These are phyloP conservation scores for Anolis carolinensis DNA, from an alignment of 2,113 vertebrate genomes.

Conservation along the genomic window DNA sequence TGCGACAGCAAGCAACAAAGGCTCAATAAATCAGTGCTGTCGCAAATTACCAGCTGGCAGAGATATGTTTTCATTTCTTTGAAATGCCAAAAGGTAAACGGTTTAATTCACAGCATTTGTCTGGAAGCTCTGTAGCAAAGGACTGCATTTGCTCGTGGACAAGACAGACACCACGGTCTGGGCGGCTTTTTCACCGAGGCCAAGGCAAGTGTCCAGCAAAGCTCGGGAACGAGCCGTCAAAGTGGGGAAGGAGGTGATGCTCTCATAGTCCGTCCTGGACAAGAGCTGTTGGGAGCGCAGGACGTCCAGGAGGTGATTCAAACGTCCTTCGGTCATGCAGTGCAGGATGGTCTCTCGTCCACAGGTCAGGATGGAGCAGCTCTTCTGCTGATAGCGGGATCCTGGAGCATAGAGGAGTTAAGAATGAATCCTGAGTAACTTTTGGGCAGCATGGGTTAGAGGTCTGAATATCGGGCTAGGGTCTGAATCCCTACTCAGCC, in stretches of 20 bases:
- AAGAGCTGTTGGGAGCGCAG: conserved; percentile 65
- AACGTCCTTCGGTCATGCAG: conserved; percentile 77
- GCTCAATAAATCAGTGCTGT: fast-evolving
- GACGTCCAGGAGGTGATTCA: conserved; percentile 76
- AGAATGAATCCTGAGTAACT: background rate
- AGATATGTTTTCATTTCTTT: background rate
- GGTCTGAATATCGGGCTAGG: too few species aligned
- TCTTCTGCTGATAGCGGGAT: conserved; percentile 42
- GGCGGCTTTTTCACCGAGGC: conserved; percentile 72
- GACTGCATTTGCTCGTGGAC: conserved; percentile 36
- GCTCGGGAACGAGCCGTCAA: conserved; percentile 66
- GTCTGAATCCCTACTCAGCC: too few species aligned
- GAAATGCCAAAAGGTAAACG: background rate
- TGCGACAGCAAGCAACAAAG: background rate
- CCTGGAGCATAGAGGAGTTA: conserved; percentile 34
- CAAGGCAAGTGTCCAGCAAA: conserved; percentile 71
- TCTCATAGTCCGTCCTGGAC: conserved; percentile 73
- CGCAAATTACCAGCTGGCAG: background rate
- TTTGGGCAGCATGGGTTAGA: too few species aligned
- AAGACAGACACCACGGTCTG: conserved; percentile 55
- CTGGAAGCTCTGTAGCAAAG: conserved; percentile 9
- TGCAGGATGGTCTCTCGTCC: conserved; percentile 70
- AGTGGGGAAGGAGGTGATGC: conserved; percentile 65
- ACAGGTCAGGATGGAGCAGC: conserved; percentile 63
- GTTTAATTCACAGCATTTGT: background rate